Evolutionary conservation across 2,888 invertebrate genomes (phyloP).

Genomic region (Brachypterus glaber): DNA sequence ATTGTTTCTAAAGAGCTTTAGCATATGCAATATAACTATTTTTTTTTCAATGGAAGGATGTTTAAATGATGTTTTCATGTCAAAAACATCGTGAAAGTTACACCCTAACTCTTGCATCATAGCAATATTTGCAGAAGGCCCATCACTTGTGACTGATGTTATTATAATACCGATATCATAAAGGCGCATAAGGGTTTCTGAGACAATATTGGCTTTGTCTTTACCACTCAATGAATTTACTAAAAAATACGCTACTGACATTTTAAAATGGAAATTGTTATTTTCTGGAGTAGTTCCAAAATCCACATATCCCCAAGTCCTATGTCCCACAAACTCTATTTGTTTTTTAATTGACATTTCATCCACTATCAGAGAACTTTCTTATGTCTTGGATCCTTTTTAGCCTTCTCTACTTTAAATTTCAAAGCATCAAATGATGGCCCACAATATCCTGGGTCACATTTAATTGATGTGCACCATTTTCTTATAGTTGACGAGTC

Average conservation of each 20-base stretch:
- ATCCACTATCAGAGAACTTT: no score
- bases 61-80: slow-evolving; percentile 6
- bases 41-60: slow-evolving; percentile 9
- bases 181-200: slow-evolving; percentile 13
- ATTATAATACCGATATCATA: slow-evolving; percentile 15
- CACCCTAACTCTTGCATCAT: slow-evolving; percentile 12
- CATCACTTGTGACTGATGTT: slow-evolving; percentile 21
- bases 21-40: slow-evolving; percentile 13
- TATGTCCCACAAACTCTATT: no score
- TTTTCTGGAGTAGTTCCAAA: no score
- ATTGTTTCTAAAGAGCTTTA: slow-evolving; percentile 10
- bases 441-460: slow-evolving; percentile 8
- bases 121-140: slow-evolving; percentile 14
- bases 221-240: slow-evolving; percentile 16
- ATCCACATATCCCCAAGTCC: no score
- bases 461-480: slow-evolving; percentile 9
- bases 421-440: no score
- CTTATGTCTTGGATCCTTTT: no score
- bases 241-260: slow-evolving; percentile 15
- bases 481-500: slow-evolving; percentile 10
- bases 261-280: no score
- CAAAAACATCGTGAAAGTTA: slow-evolving; percentile 7
- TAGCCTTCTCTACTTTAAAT: no score
- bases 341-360: no score
- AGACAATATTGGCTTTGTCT: slow-evolving; percentile 18